phyloP scores from a whole-genome alignment of 2,888 invertebrate genomes.

The Bedellia somnulentella region DNA sequence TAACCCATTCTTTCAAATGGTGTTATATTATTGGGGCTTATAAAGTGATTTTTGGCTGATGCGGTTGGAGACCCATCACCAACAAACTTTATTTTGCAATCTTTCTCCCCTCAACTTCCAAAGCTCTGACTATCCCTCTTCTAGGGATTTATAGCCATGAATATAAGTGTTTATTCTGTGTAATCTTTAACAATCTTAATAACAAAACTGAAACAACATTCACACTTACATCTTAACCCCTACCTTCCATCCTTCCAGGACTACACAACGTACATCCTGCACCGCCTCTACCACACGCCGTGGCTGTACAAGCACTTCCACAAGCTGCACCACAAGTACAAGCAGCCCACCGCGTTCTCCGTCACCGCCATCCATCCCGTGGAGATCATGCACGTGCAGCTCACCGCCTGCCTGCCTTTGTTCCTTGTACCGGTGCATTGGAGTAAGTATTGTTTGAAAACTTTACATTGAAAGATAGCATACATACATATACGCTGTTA shows the following conservation, averaged over 20 bases:
- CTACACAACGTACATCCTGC: constrained; percentile 67
- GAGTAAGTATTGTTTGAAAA: constrained; percentile 51
- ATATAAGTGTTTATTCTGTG: too few species aligned
- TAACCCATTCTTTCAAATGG: too few species aligned
- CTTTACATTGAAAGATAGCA: constrained; percentile 1
- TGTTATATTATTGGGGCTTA: too few species aligned
- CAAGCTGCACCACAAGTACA: constrained; percentile 75
- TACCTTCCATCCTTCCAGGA: constrained; percentile 27
- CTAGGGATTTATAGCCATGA: too few species aligned
- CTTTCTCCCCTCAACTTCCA: too few species aligned
- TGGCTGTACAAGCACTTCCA: constrained; percentile 72
- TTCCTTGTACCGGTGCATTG: constrained; percentile 68
- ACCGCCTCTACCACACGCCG: constrained; percentile 68
- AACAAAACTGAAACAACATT: background rate
- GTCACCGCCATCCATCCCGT: constrained; percentile 75
- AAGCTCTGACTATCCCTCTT: too few species aligned
- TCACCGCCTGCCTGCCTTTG: constrained; percentile 61
- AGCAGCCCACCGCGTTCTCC: constrained; percentile 75
- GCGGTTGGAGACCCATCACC: too few species aligned
- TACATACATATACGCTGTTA: background rate
- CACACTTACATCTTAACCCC: background rate
- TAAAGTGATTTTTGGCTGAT: too few species aligned
- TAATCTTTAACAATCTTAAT: background rate
- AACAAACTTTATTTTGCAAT: too few species aligned
- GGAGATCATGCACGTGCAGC: constrained; percentile 67